phyloP scores from a whole-genome alignment of 2,888 invertebrate species.

The Osmoderma eremita region DNA sequence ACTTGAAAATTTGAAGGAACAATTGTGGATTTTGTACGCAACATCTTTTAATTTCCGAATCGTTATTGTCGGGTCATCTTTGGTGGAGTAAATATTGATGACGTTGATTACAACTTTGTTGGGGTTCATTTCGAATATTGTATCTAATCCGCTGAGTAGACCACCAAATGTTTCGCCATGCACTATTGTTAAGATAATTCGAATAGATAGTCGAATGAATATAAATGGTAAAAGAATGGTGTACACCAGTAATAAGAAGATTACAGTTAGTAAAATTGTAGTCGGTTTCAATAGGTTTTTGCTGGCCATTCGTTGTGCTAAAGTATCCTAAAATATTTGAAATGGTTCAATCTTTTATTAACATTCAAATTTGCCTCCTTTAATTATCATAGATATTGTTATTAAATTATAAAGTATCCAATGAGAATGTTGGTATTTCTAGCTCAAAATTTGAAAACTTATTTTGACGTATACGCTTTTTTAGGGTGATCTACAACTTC shows the following conservation, averaged over 20 bases:
- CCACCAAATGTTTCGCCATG: conserved; percentile 14
- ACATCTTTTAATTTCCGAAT: not conserved
- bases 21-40: not conserved
- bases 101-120: conserved; percentile 19
- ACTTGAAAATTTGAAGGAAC: conserved; percentile 24
- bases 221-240: conserved; percentile 9
- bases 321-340: no score
- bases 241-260: not conserved
- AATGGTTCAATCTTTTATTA: no score
- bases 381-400: no score
- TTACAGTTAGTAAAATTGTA: not conserved
- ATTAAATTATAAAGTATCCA: no score
- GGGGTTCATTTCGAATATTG: conserved; percentile 9
- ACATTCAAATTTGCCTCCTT: no score
- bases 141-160: conserved; percentile 6
- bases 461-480: no score
- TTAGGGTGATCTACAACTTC: no score
- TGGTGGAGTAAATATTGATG: conserved; percentile 14
- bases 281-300: not conserved
- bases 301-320: no score
- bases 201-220: not conserved
- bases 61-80: conserved; percentile 1
- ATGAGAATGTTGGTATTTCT: no score
- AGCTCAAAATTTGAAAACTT: no score
- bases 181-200: not conserved